Evolutionary conservation across 2,113 vertebrate species (phyloP), one percentile per base, ranked within the genome.

Genomic region (Hyperopisus bebe): DNA sequence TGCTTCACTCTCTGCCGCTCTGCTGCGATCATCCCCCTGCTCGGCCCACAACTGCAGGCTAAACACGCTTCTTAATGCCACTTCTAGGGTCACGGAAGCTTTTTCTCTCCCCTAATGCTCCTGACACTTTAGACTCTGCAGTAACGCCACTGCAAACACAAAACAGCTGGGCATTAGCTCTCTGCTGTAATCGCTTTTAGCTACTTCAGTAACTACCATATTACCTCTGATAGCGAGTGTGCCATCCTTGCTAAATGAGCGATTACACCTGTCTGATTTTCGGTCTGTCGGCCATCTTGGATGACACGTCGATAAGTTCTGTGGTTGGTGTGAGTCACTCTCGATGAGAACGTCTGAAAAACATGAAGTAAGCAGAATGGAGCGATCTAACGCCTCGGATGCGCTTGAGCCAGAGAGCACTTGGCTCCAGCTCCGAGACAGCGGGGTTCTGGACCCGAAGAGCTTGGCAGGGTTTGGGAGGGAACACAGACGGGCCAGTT

Each of bases 401-500:
- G 47, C 2, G n/a, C 17, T 6, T 27, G 27, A 51, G 48, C 27
- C 85, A 86, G 19, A 84, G 82, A 84, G 42, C 82, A 46, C 82
- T 84, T 84, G 82, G 82, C 82, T 84, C 44, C 19, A 21, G 24
- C 17, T 24, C 17, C 17, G 31, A 55, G 21, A 58, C 35, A 44
- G 55, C 51, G 39, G 86, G 53, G 51, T 62, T 42, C 35, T 55
- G 86, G 51, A 62, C 39, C 62, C 87, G 1, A 46, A 21, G 42
- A 70, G 44, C n/a, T 88, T 47, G 39, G 66, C 66, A 77, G 19
- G 44, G 86, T 35, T n/a, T 86, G 35, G 86, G 35, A 27, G 35
- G 24, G n/a, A 58, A 88, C 86, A n/a, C 86, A 86, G 85, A 51
- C 47, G 47, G 85, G 46, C 44, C 85, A 39, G 86, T 58, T 27